Evolutionary conservation across 2,113 vertebrate genomes (phyloP).

Genomic region (Eonycteris spelaea): DNA sequence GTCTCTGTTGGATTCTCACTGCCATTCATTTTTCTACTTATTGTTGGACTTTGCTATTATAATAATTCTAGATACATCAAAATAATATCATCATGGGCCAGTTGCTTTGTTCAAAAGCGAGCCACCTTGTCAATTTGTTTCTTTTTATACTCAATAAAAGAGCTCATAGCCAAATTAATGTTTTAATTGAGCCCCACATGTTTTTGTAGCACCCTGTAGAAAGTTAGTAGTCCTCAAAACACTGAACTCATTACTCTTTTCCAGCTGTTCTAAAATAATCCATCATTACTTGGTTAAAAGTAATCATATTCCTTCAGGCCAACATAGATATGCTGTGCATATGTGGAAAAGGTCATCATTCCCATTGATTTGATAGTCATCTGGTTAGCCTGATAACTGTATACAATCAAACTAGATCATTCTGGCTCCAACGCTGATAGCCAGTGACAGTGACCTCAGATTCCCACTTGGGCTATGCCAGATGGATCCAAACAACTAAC

Average conservation of each 20-base stretch:
- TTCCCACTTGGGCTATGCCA: neutral
- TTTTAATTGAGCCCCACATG: conserved; percentile 65
- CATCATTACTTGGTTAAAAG: conserved; percentile 15
- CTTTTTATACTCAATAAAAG: conserved; percentile 60
- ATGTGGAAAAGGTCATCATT: conserved; percentile 23
- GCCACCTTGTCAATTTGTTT: conserved; percentile 65
- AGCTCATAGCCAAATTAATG: conserved; percentile 47
- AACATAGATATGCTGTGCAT: neutral
- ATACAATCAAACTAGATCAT: neutral
- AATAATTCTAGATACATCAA: conserved; percentile 73
- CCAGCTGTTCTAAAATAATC: conserved; percentile 15
- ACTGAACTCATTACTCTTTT: conserved; percentile 45
- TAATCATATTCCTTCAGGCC: conserved; percentile 15
- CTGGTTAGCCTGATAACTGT: conserved; percentile 35
- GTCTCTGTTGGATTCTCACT: conserved; percentile 74
- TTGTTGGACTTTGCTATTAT: conserved; percentile 73
- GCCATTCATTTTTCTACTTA: conserved; percentile 73
- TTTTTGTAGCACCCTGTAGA: conserved; percentile 34
- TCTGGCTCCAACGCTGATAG: neutral
- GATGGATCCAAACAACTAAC: neutral
- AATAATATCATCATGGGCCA: conserved; percentile 71
- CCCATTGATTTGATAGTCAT: conserved; percentile 16
- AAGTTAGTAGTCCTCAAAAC: conserved; percentile 51
- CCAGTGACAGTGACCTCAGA: neutral
- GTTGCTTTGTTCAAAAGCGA: conserved; percentile 66